A percentile compares a stretch with the other conserved stretches of the same genome.
Conservation (phyloP, 2,888 invertebrate species). For the Congeria kusceri region DNA sequence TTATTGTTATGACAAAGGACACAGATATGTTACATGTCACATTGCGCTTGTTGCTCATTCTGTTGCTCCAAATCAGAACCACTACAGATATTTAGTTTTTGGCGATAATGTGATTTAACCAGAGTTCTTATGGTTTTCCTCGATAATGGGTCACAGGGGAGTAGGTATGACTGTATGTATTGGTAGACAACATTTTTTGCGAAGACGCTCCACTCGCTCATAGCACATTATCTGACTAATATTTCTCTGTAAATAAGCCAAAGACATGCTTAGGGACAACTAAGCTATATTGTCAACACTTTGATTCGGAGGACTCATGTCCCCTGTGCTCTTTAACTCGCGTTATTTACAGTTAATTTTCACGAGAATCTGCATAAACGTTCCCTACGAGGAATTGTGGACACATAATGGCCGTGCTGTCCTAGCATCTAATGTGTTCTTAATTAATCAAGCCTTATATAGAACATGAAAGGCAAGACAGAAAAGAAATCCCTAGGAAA, state of each 20-base stretch:
- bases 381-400: constrained; percentile 36
- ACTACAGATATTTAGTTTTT: background rate
- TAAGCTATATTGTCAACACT: constrained; percentile 32
- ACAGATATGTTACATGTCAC: background rate
- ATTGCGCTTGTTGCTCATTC: background rate
- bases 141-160: constrained; percentile 31
- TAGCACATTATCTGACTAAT: constrained; percentile 45
- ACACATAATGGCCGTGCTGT: constrained; percentile 57
- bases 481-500: constrained; percentile 50
- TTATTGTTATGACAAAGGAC: background rate
- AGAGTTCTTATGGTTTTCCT: constrained; percentile 6
- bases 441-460: constrained; percentile 69
- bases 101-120: background rate
- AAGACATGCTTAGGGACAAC: constrained; percentile 25
- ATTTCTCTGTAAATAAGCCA: constrained; percentile 40
- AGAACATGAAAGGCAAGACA: constrained; percentile 58
- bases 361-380: constrained; percentile 59
- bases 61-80: background rate
- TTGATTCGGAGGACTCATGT: constrained; percentile 11
- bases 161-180: constrained; percentile 22
- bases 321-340: constrained; percentile 10
- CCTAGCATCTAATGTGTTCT: constrained; percentile 57
- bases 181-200: constrained; percentile 35
- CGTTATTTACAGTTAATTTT: constrained; percentile 64
- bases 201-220: constrained; percentile 37